Evolutionary conservation across 2,888 invertebrate species (phyloP), one percentile per base, ranked within the genome.

Genomic region (Neoaliturus tenellus): DNA sequence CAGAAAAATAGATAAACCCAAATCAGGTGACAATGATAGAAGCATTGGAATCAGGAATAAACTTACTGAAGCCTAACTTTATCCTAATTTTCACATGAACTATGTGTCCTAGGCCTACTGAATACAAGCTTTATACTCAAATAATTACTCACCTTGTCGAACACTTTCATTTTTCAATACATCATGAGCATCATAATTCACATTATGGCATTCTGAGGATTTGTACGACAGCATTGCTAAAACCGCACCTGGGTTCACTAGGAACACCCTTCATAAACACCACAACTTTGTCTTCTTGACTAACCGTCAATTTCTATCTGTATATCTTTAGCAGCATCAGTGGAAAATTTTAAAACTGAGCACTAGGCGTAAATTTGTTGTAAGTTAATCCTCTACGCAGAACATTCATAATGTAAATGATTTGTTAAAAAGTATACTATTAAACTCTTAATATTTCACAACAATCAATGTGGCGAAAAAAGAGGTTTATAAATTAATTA

Each of bases 211-310:
- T 98, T 89, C 97, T 94, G 90, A 99, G 93, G 87, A 99, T 96
- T 92, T 99, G 98, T 25, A 98, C 96, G 5, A 99, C 99, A 1
- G 98, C 99, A 91, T 98, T 98, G 90, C 99, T 99, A 90, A 99
- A 99, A 8, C 99, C 99, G 91, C 99, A 99, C 89, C 95, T 94
- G 0, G 99, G 99, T 84, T 96, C 95, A 87, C 98, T 96, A 0
- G 99, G 99, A 28, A 97, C 95, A 55, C 99, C 99, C 92, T 99
- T 99, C 98, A 99, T 99, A 90, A 99, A 99, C 23, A 99, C 95
- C 0, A 99, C 99, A 10, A 99, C 96, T 92, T 98, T 98, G 88
- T 96, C 87, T 94, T 95, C 90, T 96, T 91, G 1, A 93, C 91
- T 73, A 93, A 84, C 89, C 87, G 8, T 91, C 91, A 75, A 93